Evolutionary conservation across 1,140 invertebrate species (phyloP), one percentile per base, ranked within the genome.

Genomic region (Macrosteles quadrilineatus): DNA sequence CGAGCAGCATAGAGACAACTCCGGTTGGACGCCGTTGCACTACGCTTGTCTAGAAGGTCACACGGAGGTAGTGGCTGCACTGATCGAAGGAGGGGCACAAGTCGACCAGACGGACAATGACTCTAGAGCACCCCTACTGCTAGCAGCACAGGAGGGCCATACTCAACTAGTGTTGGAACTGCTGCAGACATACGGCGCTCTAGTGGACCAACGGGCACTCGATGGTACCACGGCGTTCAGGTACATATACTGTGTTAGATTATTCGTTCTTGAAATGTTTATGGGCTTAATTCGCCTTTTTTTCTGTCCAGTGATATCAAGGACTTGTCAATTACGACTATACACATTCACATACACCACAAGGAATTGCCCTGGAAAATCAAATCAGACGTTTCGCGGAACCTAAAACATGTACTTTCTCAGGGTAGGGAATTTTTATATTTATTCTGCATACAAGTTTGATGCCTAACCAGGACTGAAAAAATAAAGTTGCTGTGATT

Each of bases 151-250:
- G 79, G 95, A 96, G 80, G 94, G 95, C 17, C 93, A 96, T 77
- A 85, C 86, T 0, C 80, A 83, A 63, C 83, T 95, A 14, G 89
- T 92, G 0, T 85, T 87, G 70, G 81, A 87, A 63, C 83, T 96
- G 1, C 76, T 95, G n/a, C 87, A 90, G 70, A 85, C 88, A 59
- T 88, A 91, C 79, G 86, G 84, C 31, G 92, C 93, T 21, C 88
- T 90, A 4, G 90, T 96, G 3, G 92, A 98, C 82, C 93, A 96
- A 77, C 86, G 90, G 63, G 94, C 95, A 27, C 93, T 97, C 78
- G 95, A 98, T 81, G 95, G 95, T 3, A 95, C 95, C 81, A 97
- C 95, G 3, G 93, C 96, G 0, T 84, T 98, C n/a, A 87, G 96
- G 81, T 88, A 80, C 40, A 47, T 27, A n/a, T 64, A 63, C 43